Conservation (phyloP, 1,140 invertebrate species). For the Mizuhopecten yessoensis region DNA sequence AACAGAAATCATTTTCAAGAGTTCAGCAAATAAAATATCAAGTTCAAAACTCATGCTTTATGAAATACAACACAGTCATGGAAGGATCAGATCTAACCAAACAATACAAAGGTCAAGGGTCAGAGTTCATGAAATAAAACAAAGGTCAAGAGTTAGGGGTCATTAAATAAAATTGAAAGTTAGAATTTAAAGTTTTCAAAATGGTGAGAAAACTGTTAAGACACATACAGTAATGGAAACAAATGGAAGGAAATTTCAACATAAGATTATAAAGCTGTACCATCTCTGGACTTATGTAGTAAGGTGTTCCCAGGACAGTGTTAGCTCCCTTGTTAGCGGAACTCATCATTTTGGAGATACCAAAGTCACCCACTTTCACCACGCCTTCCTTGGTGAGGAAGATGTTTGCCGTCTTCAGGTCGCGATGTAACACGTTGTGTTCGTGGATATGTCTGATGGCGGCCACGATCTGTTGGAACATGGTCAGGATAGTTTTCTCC, state of each 20-base stretch:
- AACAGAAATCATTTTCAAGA: neutral
- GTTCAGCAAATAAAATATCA: no score
- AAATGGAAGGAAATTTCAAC: neutral
- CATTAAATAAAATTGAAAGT: no score
- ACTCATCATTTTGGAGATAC: slow-evolving; percentile 91
- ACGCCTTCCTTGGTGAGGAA: slow-evolving; percentile 89
- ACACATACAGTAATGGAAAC: neutral
- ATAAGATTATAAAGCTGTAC: slow-evolving; percentile 80
- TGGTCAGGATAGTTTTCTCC: slow-evolving; percentile 87
- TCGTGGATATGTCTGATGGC: slow-evolving; percentile 90
- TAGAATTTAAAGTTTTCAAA: no score
- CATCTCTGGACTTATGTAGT: slow-evolving; percentile 93
- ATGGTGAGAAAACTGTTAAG: no score
- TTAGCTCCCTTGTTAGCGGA: slow-evolving; percentile 88
- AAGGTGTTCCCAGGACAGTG: slow-evolving; percentile 91
- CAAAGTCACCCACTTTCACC: slow-evolving; percentile 90
- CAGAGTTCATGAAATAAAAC: no score
- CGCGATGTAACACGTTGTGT: slow-evolving; percentile 90
- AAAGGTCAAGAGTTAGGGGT: no score
- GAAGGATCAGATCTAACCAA: no score
- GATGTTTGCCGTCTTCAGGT: slow-evolving; percentile 91
- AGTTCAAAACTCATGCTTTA: no score
- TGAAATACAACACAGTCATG: no score
- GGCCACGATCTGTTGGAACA: slow-evolving; percentile 89
- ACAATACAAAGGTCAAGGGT: no score